Evolutionary conservation across 2,888 invertebrate genomes (phyloP), one percentile per base, ranked within the genome.

Genomic region (Drosophila vallismaia): DNA sequence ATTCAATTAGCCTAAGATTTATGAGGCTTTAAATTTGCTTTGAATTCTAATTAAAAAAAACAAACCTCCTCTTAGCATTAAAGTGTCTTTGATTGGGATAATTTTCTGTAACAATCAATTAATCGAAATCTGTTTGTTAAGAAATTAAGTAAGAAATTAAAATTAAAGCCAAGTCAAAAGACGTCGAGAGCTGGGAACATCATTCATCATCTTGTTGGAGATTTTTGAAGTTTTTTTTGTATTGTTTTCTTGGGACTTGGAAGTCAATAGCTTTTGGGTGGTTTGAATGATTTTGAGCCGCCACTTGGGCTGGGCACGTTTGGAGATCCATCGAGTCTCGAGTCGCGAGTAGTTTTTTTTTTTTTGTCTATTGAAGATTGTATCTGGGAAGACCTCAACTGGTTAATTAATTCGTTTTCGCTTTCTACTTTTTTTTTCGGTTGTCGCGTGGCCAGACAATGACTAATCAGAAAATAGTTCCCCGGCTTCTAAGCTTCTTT

Each of bases 401-500:
- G 64, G 45, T 75, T 77, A 85, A 84, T 82, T 81, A 79, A 84
- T 85, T 73, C 64, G 71, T 75, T 84, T 81, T 75, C 53, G 75
- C 79, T 79, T 81, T 80, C 75, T 53, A 59, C 49, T 70, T 62
- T 28, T 14, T 28, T 14, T 19, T 62, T 62, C 26, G 51, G 29
- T 48, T 71, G 71, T 75, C 85, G 85, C 81, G 79, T 85, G 85
- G 75, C 75, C 69, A 85, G 79, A 81, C 81, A 79, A 71, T 82
- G 82, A 82, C 79, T 82, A 82, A 82, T 81, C 52, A 59, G 57
- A 53, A 54, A 50, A 60, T 57, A 45, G 46, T 42, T 8, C 33
- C 6, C 28, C 5, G 28, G 28, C 33, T 33, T 8, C 33, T 10
- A 10, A 33, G 58, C 44, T 36, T 44, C 19, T 56, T 44, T 36